A percentile compares a stretch with the other conserved stretches of the same genome.
phyloP scores from a whole-genome alignment of 2,113 vertebrate genomes.

The Passer montanus region DNA sequence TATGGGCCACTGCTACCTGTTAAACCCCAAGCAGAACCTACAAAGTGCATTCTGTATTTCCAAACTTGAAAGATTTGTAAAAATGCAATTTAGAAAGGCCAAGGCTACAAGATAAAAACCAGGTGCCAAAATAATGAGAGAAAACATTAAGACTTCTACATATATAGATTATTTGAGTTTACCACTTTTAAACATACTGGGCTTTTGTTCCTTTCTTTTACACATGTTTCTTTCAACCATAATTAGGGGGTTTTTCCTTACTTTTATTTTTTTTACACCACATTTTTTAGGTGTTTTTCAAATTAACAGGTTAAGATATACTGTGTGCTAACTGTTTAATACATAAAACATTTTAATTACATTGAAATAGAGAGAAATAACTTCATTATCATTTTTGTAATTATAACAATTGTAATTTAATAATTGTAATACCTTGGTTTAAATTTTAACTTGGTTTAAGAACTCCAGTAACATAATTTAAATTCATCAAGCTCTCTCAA shows the following conservation, averaged over 20 bases:
- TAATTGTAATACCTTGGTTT: not conserved
- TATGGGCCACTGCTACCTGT: not conserved
- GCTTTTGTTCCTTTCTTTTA: not conserved
- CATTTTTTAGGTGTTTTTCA: not conserved
- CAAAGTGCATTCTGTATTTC: not conserved
- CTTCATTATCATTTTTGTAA: not conserved
- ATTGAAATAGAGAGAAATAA: not conserved
- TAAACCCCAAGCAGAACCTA: not conserved
- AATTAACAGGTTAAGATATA: not conserved
- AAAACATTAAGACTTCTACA: not conserved
- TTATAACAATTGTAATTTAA: not conserved
- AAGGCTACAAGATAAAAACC: not conserved
- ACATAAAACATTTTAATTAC: not conserved
- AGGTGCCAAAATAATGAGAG: not conserved
- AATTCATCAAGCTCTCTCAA: not conserved
- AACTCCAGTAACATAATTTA: not conserved
- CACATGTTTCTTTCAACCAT: not conserved
- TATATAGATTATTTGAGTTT: not conserved
- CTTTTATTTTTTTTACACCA: rapidly evolving
- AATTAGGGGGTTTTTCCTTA: rapidly evolving
- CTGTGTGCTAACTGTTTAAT: rapidly evolving
- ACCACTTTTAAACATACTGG: not conserved
- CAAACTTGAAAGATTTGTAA: not conserved
- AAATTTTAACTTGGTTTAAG: not conserved
- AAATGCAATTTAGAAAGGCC: not conserved